Conservation (phyloP, 2,797 vertebrate genomes). For the Myotis vivesi region DNA sequence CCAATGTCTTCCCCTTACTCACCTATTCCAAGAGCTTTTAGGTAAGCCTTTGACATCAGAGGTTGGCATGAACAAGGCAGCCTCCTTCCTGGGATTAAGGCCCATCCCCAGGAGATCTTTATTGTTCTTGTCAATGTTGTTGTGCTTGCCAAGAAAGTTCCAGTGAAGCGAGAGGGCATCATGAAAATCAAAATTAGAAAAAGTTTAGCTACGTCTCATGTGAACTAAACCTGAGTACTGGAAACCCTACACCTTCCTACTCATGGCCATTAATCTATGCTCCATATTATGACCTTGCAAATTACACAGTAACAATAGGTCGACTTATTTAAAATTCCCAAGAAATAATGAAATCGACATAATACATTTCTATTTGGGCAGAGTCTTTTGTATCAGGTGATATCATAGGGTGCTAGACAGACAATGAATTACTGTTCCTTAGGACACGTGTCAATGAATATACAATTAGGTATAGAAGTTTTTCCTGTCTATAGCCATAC, state of each 20-base stretch:
- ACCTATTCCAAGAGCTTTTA: background rate
- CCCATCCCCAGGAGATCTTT: background rate
- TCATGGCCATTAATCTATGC: fast-evolving
- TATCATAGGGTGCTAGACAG: background rate
- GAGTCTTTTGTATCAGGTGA: background rate
- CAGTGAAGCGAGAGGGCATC: background rate
- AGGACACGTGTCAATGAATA: background rate
- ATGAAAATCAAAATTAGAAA: background rate
- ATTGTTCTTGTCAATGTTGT: background rate
- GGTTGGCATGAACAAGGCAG: background rate
- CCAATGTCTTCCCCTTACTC: background rate
- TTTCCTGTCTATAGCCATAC: background rate
- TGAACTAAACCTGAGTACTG: background rate
- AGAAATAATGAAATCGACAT: background rate
- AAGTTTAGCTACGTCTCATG: background rate
- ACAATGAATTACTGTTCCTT: background rate
- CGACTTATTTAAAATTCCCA: background rate
- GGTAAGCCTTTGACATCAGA: background rate
- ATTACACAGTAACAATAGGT: background rate
- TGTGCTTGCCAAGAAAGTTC: background rate
- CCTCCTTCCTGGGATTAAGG: background rate
- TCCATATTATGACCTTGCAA: background rate
- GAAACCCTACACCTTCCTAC: background rate
- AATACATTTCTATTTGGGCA: background rate
- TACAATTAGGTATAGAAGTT: background rate